Evolutionary conservation across 2,888 invertebrate genomes (phyloP), one percentile per base, ranked within the genome.

Genomic region (Diadromus collaris): DNA sequence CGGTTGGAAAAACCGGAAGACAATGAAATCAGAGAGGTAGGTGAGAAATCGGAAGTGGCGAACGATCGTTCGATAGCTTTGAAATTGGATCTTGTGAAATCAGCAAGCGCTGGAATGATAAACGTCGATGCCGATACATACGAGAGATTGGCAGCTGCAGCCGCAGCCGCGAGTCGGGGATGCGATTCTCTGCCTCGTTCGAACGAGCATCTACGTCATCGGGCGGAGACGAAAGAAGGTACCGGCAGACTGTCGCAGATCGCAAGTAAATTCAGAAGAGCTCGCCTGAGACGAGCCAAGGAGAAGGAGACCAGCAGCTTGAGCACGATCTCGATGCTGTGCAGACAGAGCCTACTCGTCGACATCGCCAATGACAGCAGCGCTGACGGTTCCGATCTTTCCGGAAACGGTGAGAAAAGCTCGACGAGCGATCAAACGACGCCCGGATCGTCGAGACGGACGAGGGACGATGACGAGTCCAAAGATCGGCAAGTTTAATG

Each of bases 31-130:
- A 34, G 46, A 0, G n/a, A 48, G 27, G 63, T 9, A 1, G 24
- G 73, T n/a, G 70, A 76, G 61, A 56, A 67, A n/a, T 32, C 19
- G 6, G 51, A 29, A 3, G 13, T 13, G n/a, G 58, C 67, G 10
- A 13, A 51, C 7, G 54, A 64, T 64, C 38, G 7, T 1, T 41
- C 19, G 13, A 19, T 44, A 6, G 34, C 29, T 41, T 16, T 58
- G n/a, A 76, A 83, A 19, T 56, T 81, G 5, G 88, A 92, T 9
- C 89, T 95, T n/a, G 93, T 94, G 0, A 95, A 96, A 84, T 95
- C 95, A 38, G 94, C 95, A 0, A 96, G 96, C 81, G 95, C 94
- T 0, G 95, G 95, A n/a, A 95, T 96, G 94, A 95, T 96, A 74
- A 94, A 95, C 83, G 92, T 95, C 0, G 94, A 95, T 80, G 91